A percentile compares a stretch with the other conserved stretches of the same genome.
phyloP scores from a whole-genome alignment of 2,797 vertebrate species.

The Prionace glauca region DNA sequence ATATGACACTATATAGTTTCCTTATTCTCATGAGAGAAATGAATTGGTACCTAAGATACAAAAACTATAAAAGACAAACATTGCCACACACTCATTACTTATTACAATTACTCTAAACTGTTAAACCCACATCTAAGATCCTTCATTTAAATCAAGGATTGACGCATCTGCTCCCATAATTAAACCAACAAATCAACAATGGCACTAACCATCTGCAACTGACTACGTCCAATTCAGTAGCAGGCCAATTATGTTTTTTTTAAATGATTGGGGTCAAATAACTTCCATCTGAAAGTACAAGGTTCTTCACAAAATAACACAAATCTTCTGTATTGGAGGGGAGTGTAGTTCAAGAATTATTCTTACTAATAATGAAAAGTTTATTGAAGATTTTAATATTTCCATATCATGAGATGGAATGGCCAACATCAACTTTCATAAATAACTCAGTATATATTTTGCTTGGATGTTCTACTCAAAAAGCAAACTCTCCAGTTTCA shows the following conservation, averaged over 20 bases:
- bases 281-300: background rate
- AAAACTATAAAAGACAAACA: background rate
- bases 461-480: background rate
- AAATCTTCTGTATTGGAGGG: background rate
- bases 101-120: background rate
- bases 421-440: background rate
- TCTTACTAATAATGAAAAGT: background rate
- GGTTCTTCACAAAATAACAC: background rate
- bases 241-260: background rate
- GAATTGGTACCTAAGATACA: background rate
- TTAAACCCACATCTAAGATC: background rate
- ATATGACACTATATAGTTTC: background rate
- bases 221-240: background rate
- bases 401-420: background rate
- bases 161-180: background rate
- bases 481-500: too few species aligned
- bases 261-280: background rate
- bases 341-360: background rate
- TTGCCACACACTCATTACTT: background rate
- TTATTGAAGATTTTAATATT: background rate
- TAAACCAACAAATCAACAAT: background rate
- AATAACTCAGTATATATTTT: background rate
- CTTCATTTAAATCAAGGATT: background rate
- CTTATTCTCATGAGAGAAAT: background rate
- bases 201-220: background rate